Percentiles rank a stretch among this genome's conserved stretches.
phyloP scores from a whole-genome alignment of 2,888 invertebrate species.

The Ophion obscuratus region DNA sequence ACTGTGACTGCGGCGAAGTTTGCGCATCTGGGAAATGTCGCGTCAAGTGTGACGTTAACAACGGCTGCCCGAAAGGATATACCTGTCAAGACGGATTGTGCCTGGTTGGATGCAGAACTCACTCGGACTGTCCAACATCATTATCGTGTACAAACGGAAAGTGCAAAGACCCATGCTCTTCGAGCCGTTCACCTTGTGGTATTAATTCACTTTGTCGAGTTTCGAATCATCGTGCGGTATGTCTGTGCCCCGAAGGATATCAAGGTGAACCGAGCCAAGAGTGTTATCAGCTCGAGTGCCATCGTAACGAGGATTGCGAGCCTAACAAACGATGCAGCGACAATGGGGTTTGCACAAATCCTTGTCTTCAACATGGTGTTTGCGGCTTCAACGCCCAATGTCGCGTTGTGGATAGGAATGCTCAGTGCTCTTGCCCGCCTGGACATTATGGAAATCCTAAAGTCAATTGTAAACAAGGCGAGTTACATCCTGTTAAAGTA shows the following conservation, averaged over 20 bases:
- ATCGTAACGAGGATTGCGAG: conserved; percentile 91
- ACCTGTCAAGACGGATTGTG: conserved; percentile 90
- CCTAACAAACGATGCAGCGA: conserved; percentile 90
- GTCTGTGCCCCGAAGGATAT: conserved; percentile 94
- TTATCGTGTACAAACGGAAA: conserved; percentile 90
- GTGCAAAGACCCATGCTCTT: conserved; percentile 89
- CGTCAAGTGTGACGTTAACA: conserved; percentile 88
- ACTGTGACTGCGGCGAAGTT: conserved; percentile 93
- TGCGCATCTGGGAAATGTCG: conserved; percentile 91
- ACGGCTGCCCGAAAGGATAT: conserved; percentile 90
- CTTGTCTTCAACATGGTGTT: conserved; percentile 90
- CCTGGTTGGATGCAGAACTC: conserved; percentile 91
- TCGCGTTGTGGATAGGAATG: conserved; percentile 90
- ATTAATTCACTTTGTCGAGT: conserved; percentile 92
- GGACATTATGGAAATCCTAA: conserved; percentile 90
- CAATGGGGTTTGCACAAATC: conserved; percentile 91
- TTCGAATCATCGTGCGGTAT: conserved; percentile 92
- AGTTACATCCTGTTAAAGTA: conserved; percentile 13
- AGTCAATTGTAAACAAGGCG: conserved; percentile 88
- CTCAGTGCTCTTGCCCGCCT: conserved; percentile 91
- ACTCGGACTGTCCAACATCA: conserved; percentile 91
- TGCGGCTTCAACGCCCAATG: conserved; percentile 95
- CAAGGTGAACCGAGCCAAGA: conserved; percentile 92
- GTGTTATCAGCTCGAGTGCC: conserved; percentile 92
- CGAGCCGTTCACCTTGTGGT: conserved; percentile 89